Base-by-base conservation (phyloP, 1,140 invertebrate species). In the Lepidurus apus region DNA sequence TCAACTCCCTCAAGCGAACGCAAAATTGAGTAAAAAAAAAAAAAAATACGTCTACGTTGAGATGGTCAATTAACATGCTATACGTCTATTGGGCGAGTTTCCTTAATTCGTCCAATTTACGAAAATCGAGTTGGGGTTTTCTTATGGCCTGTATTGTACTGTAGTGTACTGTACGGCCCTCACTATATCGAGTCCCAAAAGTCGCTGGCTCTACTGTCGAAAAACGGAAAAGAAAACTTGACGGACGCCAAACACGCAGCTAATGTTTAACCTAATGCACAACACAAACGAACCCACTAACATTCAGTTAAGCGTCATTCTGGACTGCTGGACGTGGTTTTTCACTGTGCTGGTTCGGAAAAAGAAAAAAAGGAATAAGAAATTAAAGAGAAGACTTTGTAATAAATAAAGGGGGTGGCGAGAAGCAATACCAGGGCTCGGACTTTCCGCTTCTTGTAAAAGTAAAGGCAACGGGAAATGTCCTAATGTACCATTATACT, bases 41-140 rank as follows among this genome's bases (percentile, higher is more conserved):
- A 65, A 65, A 65, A 17, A 21, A n/a, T 5, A 65, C 0, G 17
- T 65, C 21, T n/a, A 13, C 21, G 53, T 21, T 21, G 53, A 65
- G 53, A 65, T 65, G 53, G 53, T 65, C 53, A 65, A 65, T 65
- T 65, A 65, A 65, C 53, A 65, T 65, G 53, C 53, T 21, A 65
- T 65, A 65, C 53, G 21, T 21, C 53, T 65, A 65, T 65, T 65
- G 53, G 53, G 53, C 53, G 53, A 13, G 8, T 65, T 65, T 65
- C 53, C 53, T 65, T 65, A 65, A 65, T 65, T 65, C 53, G 53
- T 21, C 53, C 53, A 65, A 65, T 65, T 65, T 65, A 65, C 53
- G 53, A 65, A 65, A 65, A 65, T 65, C 53, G 53, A 65, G 53
- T 65, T 65, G 53, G 53, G 53, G 53, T 7, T 13, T 13, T 65